Conservation (phyloP, 2,113 vertebrate species). For the Lasiurus cinereus region DNA sequence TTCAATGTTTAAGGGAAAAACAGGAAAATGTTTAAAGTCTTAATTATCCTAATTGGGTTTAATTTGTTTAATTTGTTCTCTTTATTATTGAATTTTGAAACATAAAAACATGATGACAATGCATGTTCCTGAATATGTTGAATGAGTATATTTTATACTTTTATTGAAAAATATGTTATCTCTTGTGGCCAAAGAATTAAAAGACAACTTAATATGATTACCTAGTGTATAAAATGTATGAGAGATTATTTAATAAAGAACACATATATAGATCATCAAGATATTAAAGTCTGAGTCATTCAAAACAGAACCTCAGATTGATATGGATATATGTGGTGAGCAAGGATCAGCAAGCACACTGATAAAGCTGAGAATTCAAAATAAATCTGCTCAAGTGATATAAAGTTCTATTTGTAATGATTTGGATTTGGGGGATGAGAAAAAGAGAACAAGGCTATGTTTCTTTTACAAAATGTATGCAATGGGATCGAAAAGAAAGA, state of each 20-base stretch:
- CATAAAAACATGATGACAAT: neutral
- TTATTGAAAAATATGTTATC: neutral
- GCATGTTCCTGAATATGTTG: neutral
- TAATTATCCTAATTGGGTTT: constrained; percentile 35
- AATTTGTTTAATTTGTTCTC: constrained; percentile 48
- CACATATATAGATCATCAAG: neutral
- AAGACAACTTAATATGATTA: neutral
- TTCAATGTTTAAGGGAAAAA: neutral
- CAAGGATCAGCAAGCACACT: neutral
- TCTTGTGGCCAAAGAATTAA: neutral
- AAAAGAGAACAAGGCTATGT: neutral
- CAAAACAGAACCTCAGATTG: neutral
- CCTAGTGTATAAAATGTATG: neutral
- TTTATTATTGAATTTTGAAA: constrained; percentile 51
- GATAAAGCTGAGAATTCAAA: neutral
- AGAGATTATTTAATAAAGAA: neutral
- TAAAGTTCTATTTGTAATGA: neutral
- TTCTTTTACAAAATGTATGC: constrained; percentile 31
- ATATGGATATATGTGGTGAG: neutral
- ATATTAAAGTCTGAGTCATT: neutral
- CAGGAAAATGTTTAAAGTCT: neutral
- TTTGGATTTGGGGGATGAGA: neutral
- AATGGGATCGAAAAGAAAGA: neutral
- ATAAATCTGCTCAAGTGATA: neutral
- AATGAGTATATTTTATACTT: neutral